Percentiles rank a stretch among this genome's conserved stretches.
These are phyloP conservation scores for Polymixis flavicincta DNA, from an alignment of 2,888 invertebrate species.

Conservation along the genomic window DNA sequence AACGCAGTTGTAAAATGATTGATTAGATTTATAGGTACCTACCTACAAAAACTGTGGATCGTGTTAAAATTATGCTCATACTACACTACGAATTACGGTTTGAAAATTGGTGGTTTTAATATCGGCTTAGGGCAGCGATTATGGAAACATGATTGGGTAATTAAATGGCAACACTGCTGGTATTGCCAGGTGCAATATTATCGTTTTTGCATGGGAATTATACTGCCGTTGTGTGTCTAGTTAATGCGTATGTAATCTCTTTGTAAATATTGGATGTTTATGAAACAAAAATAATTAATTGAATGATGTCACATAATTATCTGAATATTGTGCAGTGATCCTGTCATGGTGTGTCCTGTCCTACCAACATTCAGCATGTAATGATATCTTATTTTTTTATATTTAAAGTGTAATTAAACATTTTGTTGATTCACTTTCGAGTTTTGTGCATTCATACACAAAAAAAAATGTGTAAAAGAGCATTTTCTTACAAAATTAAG, in stretches of 20 bases:
- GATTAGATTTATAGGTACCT: neutral
- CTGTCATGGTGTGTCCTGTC: too few species aligned
- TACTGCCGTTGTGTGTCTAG: neutral
- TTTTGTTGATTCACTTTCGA: neutral
- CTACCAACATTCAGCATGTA: neutral
- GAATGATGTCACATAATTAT: neutral
- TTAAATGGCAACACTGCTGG: conserved; percentile 46
- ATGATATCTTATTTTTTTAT: neutral
- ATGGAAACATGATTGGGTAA: conserved; percentile 41
- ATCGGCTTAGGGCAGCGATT: conserved; percentile 37
- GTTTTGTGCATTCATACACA: neutral
- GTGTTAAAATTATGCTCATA: neutral
- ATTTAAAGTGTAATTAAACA: neutral
- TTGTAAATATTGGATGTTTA: neutral
- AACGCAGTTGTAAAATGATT: neutral
- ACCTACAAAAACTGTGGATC: neutral
- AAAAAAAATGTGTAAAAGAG: neutral
- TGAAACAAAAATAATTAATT: conserved; percentile 14
- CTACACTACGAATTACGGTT: neutral
- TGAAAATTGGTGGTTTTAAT: conserved; percentile 46
- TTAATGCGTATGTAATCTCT: conserved; percentile 21
- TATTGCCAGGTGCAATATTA: conserved; percentile 16
- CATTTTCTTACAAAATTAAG: conserved; percentile 8
- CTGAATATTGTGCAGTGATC: neutral
- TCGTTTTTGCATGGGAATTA: conserved; percentile 6